These are phyloP conservation scores for Potamilus streckersoni DNA, from an alignment of 1,140 invertebrate genomes.

Conservation along the genomic window DNA sequence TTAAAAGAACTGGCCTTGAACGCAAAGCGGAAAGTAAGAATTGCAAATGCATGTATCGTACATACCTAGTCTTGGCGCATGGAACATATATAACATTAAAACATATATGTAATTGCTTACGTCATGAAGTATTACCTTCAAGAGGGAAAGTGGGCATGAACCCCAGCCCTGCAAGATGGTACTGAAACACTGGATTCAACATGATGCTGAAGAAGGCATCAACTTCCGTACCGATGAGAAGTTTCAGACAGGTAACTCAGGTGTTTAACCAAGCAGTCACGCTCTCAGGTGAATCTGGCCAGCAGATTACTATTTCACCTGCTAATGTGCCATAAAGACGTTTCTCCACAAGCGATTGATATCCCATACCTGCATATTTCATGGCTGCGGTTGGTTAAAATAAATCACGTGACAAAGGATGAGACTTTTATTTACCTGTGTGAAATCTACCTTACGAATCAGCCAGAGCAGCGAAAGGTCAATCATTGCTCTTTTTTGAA, in stretches of 20 bases:
- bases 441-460: no score
- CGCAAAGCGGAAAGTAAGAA: background rate
- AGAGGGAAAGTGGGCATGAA: slow-evolving; percentile 48
- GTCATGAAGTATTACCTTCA: slow-evolving; percentile 46
- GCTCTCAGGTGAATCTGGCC: slow-evolving; percentile 5
- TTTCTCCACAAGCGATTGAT: slow-evolving; percentile 10
- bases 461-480: no score
- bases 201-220: slow-evolving; percentile 27
- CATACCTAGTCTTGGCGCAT: background rate
- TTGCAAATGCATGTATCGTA: background rate
- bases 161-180: slow-evolving; percentile 53
- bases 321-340: slow-evolving; percentile 15
- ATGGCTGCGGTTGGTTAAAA: slow-evolving; percentile 20
- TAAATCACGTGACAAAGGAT: slow-evolving; percentile 15
- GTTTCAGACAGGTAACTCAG: slow-evolving; percentile 12
- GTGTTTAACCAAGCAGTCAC: slow-evolving; percentile 5
- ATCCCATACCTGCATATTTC: slow-evolving; percentile 16
- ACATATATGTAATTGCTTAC: background rate
- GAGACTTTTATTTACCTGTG: slow-evolving; percentile 1
- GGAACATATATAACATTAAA: background rate
- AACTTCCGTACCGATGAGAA: background rate
- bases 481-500: no score
- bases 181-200: slow-evolving; percentile 52
- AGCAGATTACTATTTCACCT: slow-evolving; percentile 3
- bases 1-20: background rate